These are phyloP conservation scores for Natrix natrix DNA, from an alignment of 2,797 vertebrate genomes.

Conservation along the genomic window DNA sequence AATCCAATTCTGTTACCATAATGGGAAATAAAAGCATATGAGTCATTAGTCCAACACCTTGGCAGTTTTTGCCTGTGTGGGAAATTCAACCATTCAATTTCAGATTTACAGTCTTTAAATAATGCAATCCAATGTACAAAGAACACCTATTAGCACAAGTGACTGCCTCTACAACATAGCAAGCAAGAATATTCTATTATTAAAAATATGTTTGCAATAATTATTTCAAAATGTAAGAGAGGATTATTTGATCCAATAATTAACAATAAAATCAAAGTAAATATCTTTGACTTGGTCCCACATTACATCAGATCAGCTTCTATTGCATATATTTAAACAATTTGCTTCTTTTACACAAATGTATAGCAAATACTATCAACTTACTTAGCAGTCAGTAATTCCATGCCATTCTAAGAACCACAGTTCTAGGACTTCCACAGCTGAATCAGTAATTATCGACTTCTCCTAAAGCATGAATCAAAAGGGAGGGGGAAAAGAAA, in stretches of 20 bases:
- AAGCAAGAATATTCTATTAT: background rate
- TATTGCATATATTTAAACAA: slow-evolving; percentile 11
- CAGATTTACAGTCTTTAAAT: background rate
- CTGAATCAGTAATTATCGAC: slow-evolving; percentile 29
- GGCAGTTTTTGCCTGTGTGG: background rate
- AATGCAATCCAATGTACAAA: background rate
- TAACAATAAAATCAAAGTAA: background rate
- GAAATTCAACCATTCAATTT: background rate
- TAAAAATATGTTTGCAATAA: slow-evolving; percentile 6
- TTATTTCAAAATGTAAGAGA: background rate
- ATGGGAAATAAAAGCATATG: background rate
- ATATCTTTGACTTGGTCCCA: slow-evolving; percentile 11
- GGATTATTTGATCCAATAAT: background rate
- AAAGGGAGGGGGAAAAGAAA: background rate
- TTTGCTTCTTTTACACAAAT: slow-evolving; percentile 12
- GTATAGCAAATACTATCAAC: slow-evolving; percentile 14
- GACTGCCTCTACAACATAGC: background rate
- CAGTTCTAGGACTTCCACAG: slow-evolving; percentile 23
- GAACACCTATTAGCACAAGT: background rate
- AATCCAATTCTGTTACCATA: background rate
- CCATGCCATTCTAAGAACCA: background rate
- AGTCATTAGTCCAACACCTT: background rate
- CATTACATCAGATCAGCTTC: background rate
- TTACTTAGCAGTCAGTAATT: slow-evolving; percentile 30
- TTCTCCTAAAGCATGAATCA: slow-evolving; percentile 34